These are phyloP conservation scores for Drosophila rellima DNA, from an alignment of 2,888 invertebrate genomes.

Conservation along the genomic window DNA sequence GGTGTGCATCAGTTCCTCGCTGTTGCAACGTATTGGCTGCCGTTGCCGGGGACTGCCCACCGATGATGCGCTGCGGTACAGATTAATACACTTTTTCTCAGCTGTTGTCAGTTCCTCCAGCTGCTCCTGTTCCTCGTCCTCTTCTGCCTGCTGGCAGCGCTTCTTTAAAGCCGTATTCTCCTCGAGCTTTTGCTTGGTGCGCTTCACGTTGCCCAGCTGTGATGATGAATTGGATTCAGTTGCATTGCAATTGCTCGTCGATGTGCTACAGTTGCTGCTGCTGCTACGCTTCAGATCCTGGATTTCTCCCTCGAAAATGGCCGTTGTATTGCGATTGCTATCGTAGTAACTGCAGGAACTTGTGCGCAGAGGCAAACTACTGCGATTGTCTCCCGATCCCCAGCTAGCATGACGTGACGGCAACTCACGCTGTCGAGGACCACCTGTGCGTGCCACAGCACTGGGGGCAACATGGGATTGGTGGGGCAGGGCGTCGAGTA, in stretches of 20 bases:
- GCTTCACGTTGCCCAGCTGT: slow-evolving; percentile 89
- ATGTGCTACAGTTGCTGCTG: slow-evolving; percentile 66
- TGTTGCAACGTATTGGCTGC: slow-evolving; percentile 84
- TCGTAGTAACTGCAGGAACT: slow-evolving; percentile 92
- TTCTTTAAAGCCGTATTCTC: slow-evolving; percentile 85
- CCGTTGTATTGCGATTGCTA: slow-evolving; percentile 84
- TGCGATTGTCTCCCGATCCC: slow-evolving; percentile 90
- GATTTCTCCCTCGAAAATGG: slow-evolving; percentile 85
- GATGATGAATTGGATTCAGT: slow-evolving; percentile 29
- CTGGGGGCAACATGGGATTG: slow-evolving; percentile 33
- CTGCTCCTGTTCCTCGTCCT: slow-evolving; percentile 76
- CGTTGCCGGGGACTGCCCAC: slow-evolving; percentile 80
- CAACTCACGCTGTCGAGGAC: slow-evolving; percentile 87
- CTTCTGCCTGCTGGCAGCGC: slow-evolving; percentile 72
- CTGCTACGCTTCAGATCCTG: slow-evolving; percentile 81
- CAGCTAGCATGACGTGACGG: slow-evolving; percentile 93
- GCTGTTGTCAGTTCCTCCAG: slow-evolving; percentile 34
- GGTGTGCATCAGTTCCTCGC: slow-evolving; percentile 85
- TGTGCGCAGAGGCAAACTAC: slow-evolving; percentile 89
- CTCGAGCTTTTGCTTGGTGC: slow-evolving; percentile 90
- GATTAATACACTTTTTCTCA: slow-evolving; percentile 71
- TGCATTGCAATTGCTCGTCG: slow-evolving; percentile 63
- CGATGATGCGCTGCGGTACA: slow-evolving; percentile 83
- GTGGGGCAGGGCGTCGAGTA: slow-evolving; percentile 60
- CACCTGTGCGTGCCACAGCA: slow-evolving; percentile 68